phyloP scores from a whole-genome alignment of 2,888 invertebrate species.

The Acanthosepion lycidas region DNA sequence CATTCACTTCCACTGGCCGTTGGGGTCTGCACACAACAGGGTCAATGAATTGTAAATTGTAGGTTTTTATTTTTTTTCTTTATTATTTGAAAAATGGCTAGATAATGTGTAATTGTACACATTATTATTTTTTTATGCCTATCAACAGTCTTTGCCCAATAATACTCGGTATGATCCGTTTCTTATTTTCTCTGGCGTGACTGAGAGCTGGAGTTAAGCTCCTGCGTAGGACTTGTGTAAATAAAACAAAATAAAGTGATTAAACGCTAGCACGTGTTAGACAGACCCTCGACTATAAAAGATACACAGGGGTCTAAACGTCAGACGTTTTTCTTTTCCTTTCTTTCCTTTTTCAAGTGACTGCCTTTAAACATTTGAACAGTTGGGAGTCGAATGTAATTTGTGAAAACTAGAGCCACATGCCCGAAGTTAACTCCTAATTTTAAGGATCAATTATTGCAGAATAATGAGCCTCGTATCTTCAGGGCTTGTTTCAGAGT shows the following conservation, averaged over 20 bases:
- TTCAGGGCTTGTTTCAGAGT: neutral
- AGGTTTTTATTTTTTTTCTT: neutral
- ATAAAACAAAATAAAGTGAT: neutral
- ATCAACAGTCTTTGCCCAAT: neutral
- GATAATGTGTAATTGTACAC: neutral
- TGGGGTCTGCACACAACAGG: neutral
- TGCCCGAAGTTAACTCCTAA: neutral
- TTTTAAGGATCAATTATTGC: neutral
- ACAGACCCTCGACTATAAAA: neutral
- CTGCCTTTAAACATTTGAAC: neutral
- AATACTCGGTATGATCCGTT: neutral
- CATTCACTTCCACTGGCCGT: neutral
- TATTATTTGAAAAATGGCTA: neutral
- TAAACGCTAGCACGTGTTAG: neutral
- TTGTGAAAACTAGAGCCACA: neutral
- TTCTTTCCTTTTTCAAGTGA: neutral
- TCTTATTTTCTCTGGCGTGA: neutral
- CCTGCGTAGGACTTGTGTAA: neutral
- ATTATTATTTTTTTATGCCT: neutral
- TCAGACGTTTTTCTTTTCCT: neutral
- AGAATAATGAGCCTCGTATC: neutral
- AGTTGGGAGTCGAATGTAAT: neutral
- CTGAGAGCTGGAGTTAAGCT: neutral
- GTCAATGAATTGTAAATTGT: neutral
- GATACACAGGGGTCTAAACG: neutral